phyloP scores from a whole-genome alignment of 2,113 vertebrate genomes.

The Hystrix cristata region DNA sequence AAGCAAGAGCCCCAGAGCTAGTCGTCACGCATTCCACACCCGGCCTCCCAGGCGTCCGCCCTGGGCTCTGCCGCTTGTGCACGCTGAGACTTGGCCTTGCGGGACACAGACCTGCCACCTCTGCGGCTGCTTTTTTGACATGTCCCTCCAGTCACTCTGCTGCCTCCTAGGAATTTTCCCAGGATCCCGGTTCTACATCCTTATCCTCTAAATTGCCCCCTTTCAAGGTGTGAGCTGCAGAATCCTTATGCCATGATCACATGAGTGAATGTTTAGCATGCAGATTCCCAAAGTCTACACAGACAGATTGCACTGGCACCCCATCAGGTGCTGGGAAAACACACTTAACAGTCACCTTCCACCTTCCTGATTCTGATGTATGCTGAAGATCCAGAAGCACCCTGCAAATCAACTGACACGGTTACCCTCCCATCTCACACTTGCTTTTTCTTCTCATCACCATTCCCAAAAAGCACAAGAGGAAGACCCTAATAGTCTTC shows the following conservation, averaged over 20 bases:
- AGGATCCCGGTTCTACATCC: not conserved
- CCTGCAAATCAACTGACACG: not conserved
- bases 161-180: not conserved
- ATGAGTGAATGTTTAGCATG: not conserved
- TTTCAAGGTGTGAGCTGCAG: not conserved
- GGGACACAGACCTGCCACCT: not conserved
- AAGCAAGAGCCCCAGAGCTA: not conserved
- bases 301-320: too few relatives aligned
- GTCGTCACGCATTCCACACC: constrained; percentile 56
- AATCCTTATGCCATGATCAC: not conserved
- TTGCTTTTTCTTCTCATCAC: not conserved
- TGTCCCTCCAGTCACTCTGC: not conserved
- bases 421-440: not conserved
- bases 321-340: not conserved
- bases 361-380: not conserved
- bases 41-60: rapidly evolving
- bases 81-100: not conserved
- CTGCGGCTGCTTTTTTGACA: not conserved
- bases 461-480: not conserved
- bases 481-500: not conserved
- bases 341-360: not conserved
- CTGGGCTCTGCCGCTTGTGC: not conserved
- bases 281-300: not conserved
- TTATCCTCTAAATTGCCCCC: not conserved
- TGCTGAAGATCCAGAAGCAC: not conserved